Evolutionary conservation across 2,797 vertebrate species (phyloP).

Genomic region (Masticophis lateralis): DNA sequence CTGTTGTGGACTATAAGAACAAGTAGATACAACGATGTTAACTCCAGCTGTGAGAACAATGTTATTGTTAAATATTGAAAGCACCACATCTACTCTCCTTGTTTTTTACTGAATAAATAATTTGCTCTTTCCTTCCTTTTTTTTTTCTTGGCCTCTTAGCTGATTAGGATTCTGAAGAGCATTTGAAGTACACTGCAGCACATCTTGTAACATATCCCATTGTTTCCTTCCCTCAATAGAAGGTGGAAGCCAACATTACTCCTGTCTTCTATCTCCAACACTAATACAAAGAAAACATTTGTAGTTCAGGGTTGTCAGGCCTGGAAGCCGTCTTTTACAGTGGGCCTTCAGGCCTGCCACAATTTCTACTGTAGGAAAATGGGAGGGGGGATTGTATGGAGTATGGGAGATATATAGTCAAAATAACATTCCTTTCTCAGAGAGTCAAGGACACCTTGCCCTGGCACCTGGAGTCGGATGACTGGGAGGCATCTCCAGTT

Average conservation of each 20-base stretch:
- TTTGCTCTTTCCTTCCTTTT: neutral
- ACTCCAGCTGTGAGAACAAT: neutral
- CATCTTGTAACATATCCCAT: neutral
- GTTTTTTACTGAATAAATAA: neutral
- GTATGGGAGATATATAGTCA: too few species aligned
- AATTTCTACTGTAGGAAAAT: too few species aligned
- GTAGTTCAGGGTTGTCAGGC: neutral
- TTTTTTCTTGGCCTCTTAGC: neutral
- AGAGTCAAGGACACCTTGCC: too few species aligned
- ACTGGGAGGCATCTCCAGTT: too few species aligned
- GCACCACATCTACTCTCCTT: neutral
- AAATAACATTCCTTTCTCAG: too few species aligned
- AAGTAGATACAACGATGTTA: neutral
- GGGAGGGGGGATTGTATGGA: too few species aligned
- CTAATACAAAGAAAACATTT: neutral
- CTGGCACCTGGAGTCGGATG: too few species aligned
- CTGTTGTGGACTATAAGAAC: neutral
- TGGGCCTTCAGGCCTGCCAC: too few species aligned
- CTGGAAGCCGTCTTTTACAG: too few species aligned
- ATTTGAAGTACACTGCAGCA: neutral
- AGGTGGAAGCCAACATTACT: neutral
- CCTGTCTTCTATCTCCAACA: neutral
- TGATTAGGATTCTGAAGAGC: neutral
- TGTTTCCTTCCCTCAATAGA: neutral
- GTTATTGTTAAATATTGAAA: neutral